A percentile compares a stretch with the other conserved stretches of the same genome.
phyloP scores from a whole-genome alignment of 2,888 invertebrate genomes.

The Cistogaster globosa region DNA sequence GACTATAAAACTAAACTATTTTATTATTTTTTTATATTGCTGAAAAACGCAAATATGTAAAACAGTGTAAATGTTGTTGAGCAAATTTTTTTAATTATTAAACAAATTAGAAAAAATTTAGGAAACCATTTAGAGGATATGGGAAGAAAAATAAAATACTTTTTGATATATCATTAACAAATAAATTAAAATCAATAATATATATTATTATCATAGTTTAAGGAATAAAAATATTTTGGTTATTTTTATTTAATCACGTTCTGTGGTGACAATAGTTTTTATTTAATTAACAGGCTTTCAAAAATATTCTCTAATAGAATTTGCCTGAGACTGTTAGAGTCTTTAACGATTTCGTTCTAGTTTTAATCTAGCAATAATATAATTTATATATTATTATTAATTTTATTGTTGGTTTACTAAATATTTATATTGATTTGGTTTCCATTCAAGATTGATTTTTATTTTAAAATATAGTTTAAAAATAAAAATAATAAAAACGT shows the following conservation, averaged over 20 bases:
- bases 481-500: constrained; percentile 53
- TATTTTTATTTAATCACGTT: constrained; percentile 42
- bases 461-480: constrained; percentile 57
- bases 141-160: neutral
- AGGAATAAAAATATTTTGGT: neutral
- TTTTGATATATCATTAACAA: neutral
- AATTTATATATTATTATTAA: neutral
- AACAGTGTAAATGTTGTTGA: neutral
- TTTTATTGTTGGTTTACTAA: constrained; percentile 39
- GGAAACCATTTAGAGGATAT: neutral
- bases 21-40: too few species aligned
- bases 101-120: constrained; percentile 3
- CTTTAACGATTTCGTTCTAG: constrained; percentile 17
- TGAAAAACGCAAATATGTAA: neutral
- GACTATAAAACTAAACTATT: too few species aligned
- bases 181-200: constrained; percentile 1
- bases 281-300: constrained; percentile 23
- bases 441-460: constrained; percentile 85
- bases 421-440: constrained; percentile 90
- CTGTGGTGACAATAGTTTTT: constrained; percentile 40
- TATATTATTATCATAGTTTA: neutral
- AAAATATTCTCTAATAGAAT: constrained; percentile 38
- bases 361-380: constrained; percentile 15
- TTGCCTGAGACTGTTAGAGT: constrained; percentile 48
- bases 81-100: neutral